Evolutionary conservation across 2,888 invertebrate species (phyloP).

Genomic region (Epinotia bilunana): DNA sequence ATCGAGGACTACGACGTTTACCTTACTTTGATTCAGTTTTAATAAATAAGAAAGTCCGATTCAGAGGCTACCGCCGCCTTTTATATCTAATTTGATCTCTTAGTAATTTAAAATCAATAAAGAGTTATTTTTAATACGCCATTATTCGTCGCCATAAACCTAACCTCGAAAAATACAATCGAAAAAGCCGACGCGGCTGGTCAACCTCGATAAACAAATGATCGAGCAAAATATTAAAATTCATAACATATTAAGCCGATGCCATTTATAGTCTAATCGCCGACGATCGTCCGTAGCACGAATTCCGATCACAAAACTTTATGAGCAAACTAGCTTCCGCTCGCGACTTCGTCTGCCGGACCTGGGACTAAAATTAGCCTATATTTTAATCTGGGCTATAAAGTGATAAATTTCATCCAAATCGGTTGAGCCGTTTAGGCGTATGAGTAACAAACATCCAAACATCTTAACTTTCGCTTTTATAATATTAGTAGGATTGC

Average conservation of each 20-base stretch:
- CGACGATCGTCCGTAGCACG: neutral
- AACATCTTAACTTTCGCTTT: no score
- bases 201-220: constrained; percentile 14
- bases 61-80: neutral
- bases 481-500: no score
- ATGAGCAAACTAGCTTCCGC: neutral
- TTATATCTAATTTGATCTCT: neutral
- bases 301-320: neutral
- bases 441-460: no score
- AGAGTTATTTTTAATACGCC: neutral
- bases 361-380: no score
- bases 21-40: neutral
- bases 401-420: no score
- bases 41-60: neutral
- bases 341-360: no score
- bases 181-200: neutral
- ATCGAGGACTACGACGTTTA: no score
- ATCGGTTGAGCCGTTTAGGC: no score
- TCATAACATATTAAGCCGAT: constrained; percentile 20
- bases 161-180: neutral
- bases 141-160: neutral
- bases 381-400: no score
- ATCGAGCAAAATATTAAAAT: constrained; percentile 19
- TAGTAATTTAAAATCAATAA: neutral
- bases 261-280: constrained; percentile 7